Conservation (phyloP, 1,140 invertebrate species). For the Delia radicum region DNA sequence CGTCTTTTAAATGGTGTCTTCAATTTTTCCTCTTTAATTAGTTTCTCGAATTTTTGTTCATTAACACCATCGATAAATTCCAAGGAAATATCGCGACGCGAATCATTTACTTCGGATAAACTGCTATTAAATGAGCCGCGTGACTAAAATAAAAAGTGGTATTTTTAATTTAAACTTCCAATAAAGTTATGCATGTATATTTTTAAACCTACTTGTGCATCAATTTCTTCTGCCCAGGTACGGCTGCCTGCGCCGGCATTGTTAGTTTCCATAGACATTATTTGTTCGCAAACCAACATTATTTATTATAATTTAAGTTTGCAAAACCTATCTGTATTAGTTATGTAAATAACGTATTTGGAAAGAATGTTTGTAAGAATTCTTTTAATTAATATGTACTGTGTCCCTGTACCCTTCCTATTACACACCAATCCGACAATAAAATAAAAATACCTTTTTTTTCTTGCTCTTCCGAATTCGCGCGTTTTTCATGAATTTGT, state of each 20-base stretch:
- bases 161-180: background rate
- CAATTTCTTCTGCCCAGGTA: background rate
- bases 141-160: background rate
- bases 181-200: background rate
- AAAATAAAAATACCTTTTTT: background rate
- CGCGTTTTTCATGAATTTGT: background rate
- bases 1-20: constrained; percentile 54
- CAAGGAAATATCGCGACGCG: constrained; percentile 40
- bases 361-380: background rate
- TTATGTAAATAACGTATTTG: background rate
- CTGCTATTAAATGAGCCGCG: background rate
- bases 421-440: background rate
- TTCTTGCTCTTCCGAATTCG: background rate
- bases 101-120: background rate
- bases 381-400: background rate
- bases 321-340: background rate
- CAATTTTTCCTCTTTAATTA: constrained; percentile 52
- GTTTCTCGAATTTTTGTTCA: constrained; percentile 50
- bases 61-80: constrained; percentile 50
- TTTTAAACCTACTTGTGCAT: background rate
- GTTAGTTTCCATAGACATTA: constrained; percentile 3
- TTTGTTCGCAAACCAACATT: constrained; percentile 3
- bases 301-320: background rate
- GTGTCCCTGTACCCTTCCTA: background rate
- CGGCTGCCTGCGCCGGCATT: background rate